These are phyloP conservation scores for Pediacus dermestoides DNA, from an alignment of 2,888 invertebrate species.

Conservation along the genomic window DNA sequence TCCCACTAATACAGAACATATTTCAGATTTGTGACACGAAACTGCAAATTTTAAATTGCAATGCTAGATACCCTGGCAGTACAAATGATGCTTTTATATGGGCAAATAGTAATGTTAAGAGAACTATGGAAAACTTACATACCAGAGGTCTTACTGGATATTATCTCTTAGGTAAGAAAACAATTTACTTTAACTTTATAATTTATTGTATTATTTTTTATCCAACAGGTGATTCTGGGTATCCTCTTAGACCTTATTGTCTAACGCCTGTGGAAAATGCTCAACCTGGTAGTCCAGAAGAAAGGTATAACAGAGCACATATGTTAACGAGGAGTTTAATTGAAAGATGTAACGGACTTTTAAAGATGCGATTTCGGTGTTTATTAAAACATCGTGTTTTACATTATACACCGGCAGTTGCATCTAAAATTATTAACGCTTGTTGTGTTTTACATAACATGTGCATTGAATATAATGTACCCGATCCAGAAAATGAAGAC, in stretches of 20 bases:
- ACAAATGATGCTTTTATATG: too few relatives aligned
- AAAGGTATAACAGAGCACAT: conserved; percentile 7
- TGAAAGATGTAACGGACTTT: conserved; percentile 24
- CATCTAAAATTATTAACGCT: conserved; percentile 22
- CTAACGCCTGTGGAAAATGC: conserved; percentile 14
- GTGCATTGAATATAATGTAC: conserved; percentile 9
- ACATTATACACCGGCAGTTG: conserved; percentile 11
- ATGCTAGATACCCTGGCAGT: too few relatives aligned
- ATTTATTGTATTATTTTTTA: too few relatives aligned
- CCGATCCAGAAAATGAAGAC: background rate
- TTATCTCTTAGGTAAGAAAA: too few relatives aligned
- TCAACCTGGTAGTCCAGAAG: conserved; percentile 8
- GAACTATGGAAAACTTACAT: too few relatives aligned
- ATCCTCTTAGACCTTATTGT: conserved; percentile 15
- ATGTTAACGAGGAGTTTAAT: conserved; percentile 10
- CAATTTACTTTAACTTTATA: too few relatives aligned
- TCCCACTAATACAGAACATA: too few relatives aligned
- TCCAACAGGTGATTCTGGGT: too few relatives aligned
- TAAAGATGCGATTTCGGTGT: conserved; percentile 26
- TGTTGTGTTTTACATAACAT: conserved; percentile 24
- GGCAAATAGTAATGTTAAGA: too few relatives aligned
- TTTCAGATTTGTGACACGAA: too few relatives aligned
- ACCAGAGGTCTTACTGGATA: too few relatives aligned
- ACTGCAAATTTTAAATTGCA: too few relatives aligned
- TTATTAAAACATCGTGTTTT: conserved; percentile 24